A percentile compares a stretch with the other conserved stretches of the same genome.
Conservation (phyloP, 2,888 invertebrate genomes). For the Lycocerus yunnanus region DNA sequence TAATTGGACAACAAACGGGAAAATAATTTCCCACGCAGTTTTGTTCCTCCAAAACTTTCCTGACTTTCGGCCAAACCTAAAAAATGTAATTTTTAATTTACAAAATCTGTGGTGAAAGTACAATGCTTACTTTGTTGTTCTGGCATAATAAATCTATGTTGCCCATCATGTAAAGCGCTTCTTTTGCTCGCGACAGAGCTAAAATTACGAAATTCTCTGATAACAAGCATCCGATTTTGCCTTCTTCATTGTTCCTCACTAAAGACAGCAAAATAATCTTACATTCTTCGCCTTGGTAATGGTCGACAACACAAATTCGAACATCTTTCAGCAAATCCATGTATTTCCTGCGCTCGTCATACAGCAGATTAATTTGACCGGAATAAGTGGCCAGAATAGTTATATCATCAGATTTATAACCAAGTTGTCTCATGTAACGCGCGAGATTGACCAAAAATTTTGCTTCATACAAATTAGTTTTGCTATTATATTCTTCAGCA, state of each 20-base stretch:
- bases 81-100: neutral
- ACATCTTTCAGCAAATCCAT: conserved; percentile 56
- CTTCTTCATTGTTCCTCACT: conserved; percentile 74
- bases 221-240: conserved; percentile 71
- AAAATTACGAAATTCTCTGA: conserved; percentile 66
- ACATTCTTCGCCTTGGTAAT: conserved; percentile 81
- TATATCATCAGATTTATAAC: conserved; percentile 65
- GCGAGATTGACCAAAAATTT: conserved; percentile 65
- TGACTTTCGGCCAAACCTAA: neutral
- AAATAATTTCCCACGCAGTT: neutral
- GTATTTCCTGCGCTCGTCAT: conserved; percentile 52
- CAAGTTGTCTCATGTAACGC: conserved; percentile 64
- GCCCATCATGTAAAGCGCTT: conserved; percentile 74
- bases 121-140: conserved; percentile 52
- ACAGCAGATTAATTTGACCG: conserved; percentile 68
- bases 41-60: neutral
- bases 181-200: conserved; percentile 61
- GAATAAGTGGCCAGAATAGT: conserved; percentile 76
- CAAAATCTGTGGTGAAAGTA: neutral
- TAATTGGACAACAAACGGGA: conserved; percentile 60
- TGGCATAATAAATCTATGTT: conserved; percentile 65
- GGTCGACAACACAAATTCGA: conserved; percentile 72
- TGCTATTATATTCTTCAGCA: too few species aligned
- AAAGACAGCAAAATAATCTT: conserved; percentile 77
- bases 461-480: too few species aligned